These are phyloP conservation scores for Thaleichthys pacificus DNA, from an alignment of 2,797 vertebrate species.

Conservation along the genomic window DNA sequence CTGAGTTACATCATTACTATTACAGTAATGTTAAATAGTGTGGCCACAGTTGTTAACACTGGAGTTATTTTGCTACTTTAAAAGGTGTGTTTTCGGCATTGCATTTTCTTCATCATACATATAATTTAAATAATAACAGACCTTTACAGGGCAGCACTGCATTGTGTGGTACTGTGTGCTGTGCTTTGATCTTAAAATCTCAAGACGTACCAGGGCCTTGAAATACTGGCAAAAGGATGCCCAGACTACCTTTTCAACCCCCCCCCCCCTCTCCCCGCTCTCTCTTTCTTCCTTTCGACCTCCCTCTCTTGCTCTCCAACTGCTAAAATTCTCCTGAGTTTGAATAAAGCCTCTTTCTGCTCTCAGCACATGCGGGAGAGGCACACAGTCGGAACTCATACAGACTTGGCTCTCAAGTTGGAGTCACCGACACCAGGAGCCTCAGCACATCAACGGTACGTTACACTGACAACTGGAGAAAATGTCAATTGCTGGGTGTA, in stretches of 20 bases:
- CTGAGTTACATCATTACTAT: neutral
- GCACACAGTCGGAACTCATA: conserved; percentile 55
- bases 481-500: neutral
- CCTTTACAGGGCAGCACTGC: neutral
- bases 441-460: conserved; percentile 64
- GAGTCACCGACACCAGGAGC: conserved; percentile 60
- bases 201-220: conserved; percentile 5
- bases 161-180: neutral
- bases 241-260: neutral
- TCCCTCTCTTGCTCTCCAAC: conserved; percentile 33
- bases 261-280: neutral
- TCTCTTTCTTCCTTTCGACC: conserved; percentile 20
- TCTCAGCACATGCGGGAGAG: conserved; percentile 66
- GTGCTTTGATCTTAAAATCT: conserved; percentile 17
- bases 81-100: too few relatives aligned
- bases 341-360: conserved; percentile 81
- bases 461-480: conserved; percentile 38
- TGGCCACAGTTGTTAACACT: too few relatives aligned
- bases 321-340: conserved; percentile 67
- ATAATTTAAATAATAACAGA: too few relatives aligned
- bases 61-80: too few relatives aligned
- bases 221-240: conserved; percentile 11
- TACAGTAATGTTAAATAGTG: too few relatives aligned
- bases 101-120: too few relatives aligned
- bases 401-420: conserved; percentile 36